Conservation (phyloP, 1,140 invertebrate genomes). For the Yoshiicerus persimilis region DNA sequence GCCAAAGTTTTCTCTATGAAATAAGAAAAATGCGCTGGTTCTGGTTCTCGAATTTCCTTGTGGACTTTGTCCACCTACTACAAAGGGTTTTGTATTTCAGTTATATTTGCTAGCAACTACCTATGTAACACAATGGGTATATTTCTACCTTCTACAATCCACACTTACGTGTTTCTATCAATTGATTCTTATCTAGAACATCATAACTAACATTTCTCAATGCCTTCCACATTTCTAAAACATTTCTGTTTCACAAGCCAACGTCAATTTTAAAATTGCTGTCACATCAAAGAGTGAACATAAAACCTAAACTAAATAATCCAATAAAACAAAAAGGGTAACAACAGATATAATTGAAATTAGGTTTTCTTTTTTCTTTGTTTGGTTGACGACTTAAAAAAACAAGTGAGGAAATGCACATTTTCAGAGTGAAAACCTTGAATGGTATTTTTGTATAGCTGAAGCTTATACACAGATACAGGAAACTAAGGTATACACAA, state of each 20-base stretch:
- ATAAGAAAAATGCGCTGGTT: slow-evolving; percentile 14
- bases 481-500: background rate
- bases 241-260: no score
- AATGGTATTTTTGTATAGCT: background rate
- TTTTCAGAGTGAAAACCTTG: background rate
- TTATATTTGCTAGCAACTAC: background rate
- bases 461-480: no score
- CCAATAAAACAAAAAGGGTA: no score
- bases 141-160: background rate
- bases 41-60: background rate
- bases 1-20: slow-evolving; percentile 22
- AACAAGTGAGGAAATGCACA: background rate
- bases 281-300: no score
- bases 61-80: slow-evolving; percentile 5
- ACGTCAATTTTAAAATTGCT: no score
- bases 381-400: background rate
- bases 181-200: background rate
- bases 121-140: background rate
- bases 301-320: no score
- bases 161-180: background rate
- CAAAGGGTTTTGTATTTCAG: background rate
- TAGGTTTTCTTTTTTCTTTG: no score
- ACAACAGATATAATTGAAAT: no score
- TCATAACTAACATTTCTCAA: slow-evolving; percentile 5
- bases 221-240: background rate